Base-by-base conservation (phyloP, 2,888 invertebrate genomes). In the Willowsia nigromaculata region DNA sequence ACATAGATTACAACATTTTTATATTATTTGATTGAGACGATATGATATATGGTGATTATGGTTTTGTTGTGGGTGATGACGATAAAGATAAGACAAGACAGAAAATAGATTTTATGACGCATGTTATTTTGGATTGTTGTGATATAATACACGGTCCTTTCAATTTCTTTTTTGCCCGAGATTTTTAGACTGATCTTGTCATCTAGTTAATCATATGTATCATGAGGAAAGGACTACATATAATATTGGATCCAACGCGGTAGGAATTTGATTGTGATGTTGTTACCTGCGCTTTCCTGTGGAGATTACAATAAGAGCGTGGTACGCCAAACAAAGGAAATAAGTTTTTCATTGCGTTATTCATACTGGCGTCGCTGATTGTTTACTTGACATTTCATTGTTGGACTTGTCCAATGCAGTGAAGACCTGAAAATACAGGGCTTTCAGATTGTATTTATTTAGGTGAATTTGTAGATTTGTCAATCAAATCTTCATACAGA, bases 161-260 rank as follows among this genome's bases (percentile, higher is more conserved):
- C 68, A 76, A 76, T 76, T 50, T 27, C 30, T 47, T n/a, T n/a
- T n/a, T n/a, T 47, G n/a, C 27, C 4, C 33, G 15, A 15, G 30
- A 85, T 43, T 76, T 27, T 76, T 85, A 62, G 47, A 59, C 74
- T 62, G 76, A 85, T 76, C 85, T 85, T 85, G 76, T 85, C 76
- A 85, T 76, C 85, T 40, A 59, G 30, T 84, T 84, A 84, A 74
- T 84, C 78, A 88, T 53, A n/a, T n/a, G n/a, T n/a, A 68, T 18
- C 68, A 68, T 68, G 68, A 68, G 40, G 62, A 68, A 68, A 68
- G 40, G 40, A 7, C 40, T 68, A 40, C 9, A 37, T 65, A 65
- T 33, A 22, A 40, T 40, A 30, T 62, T 15, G 62, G 37, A 40
- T 2, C 33, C n/a, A 18, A 18, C 40, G 37, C 40, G 22, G 68